Percentiles rank a stretch among this genome's conserved stretches.
Conservation (phyloP, 2,113 vertebrate genomes). For the Crotalus viridis region DNA sequence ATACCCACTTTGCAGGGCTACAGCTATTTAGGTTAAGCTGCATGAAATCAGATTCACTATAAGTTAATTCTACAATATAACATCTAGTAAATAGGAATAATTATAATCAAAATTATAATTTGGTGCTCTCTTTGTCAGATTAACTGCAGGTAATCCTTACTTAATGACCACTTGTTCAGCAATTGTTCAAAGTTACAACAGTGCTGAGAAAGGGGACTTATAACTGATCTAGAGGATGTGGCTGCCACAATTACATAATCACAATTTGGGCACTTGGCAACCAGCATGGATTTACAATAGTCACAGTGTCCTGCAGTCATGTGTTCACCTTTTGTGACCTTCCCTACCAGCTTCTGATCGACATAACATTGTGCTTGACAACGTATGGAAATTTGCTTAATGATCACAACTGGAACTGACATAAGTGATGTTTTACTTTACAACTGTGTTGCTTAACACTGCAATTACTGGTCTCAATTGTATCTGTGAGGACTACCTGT, state of each 20-base stretch:
- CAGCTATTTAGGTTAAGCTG: not conserved
- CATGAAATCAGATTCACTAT: not conserved
- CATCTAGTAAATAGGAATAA: not conserved
- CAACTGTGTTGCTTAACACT: not conserved
- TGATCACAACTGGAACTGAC: not conserved
- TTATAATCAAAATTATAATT: not conserved
- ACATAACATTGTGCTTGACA: not conserved
- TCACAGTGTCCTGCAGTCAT: not conserved
- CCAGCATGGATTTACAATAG: not conserved
- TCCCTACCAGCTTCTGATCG: not conserved
- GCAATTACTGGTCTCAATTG: not conserved
- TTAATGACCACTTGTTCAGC: not conserved
- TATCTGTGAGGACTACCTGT: not conserved
- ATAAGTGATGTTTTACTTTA: not conserved
- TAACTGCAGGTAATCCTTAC: not conserved
- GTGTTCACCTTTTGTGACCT: not conserved
- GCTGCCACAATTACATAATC: not conserved
- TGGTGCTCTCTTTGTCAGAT: not conserved
- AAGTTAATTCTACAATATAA: not conserved
- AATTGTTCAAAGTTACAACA: not conserved
- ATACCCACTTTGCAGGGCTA: not conserved
- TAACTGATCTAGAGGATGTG: not conserved
- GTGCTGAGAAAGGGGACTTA: not conserved
- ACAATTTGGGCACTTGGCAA: not conserved
- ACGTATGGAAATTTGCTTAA: not conserved